Evolutionary conservation across 1,140 invertebrate species (phyloP).

Genomic region (Bombus pyrosoma): DNA sequence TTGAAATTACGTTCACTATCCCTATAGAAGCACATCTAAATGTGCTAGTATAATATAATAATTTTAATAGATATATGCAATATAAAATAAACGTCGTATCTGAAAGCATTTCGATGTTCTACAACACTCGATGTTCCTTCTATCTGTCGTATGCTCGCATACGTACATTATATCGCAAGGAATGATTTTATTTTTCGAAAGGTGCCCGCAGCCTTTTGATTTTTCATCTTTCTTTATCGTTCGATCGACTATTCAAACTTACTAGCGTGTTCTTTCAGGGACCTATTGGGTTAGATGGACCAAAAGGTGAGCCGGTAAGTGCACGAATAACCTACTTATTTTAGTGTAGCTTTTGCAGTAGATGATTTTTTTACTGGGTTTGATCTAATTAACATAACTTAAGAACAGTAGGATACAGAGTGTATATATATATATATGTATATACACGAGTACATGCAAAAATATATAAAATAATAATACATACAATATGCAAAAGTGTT

Average conservation of each 20-base stretch:
- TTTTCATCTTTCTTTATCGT: constrained; percentile 56
- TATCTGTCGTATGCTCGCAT: constrained; percentile 56
- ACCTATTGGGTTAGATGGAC: constrained; percentile 95
- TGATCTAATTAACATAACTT: no score
- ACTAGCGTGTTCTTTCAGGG: constrained; percentile 86
- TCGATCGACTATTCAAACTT: constrained; percentile 32
- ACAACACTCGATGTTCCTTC: constrained; percentile 12
- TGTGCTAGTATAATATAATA: background rate
- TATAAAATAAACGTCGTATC: constrained; percentile 64
- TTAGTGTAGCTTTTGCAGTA: background rate
- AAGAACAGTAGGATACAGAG: background rate
- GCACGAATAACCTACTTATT: constrained; percentile 36
- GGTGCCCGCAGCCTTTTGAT: constrained; percentile 51
- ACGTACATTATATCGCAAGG: constrained; percentile 53
- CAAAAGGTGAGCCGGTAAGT: constrained; percentile 95
- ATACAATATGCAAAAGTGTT: no score
- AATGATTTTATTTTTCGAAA: constrained; percentile 57
- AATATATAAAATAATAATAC: no score
- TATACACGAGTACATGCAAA: no score
- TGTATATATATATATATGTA: background rate
- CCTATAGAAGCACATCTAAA: background rate
- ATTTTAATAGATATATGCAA: no score
- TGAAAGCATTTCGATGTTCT: constrained; percentile 69
- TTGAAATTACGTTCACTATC: background rate
- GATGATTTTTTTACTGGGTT: background rate